Evolutionary conservation across 1,140 invertebrate species (phyloP).

Genomic region (Trachelipus rathkii): DNA sequence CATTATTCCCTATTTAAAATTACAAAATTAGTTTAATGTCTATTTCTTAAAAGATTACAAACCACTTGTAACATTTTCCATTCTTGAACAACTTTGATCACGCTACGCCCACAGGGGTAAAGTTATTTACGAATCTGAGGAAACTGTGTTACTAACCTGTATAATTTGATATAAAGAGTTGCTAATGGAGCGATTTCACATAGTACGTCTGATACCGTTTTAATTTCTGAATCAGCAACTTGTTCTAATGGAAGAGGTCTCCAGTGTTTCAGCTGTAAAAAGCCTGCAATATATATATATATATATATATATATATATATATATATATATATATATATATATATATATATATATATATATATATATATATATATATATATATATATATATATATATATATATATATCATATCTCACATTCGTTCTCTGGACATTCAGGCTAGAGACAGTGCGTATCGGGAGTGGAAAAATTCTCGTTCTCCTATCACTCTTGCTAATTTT

Average conservation of each 20-base stretch:
- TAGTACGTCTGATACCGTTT: constrained; percentile 85
- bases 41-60: neutral
- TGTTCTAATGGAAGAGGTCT: constrained; percentile 82
- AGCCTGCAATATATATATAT: constrained; percentile 56
- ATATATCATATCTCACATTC: constrained; percentile 11
- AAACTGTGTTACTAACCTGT: constrained; percentile 57
- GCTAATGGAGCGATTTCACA: constrained; percentile 86
- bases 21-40: neutral
- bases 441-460: too few relatives aligned
- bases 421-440: too few relatives aligned
- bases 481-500: too few relatives aligned
- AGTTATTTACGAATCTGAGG: too few relatives aligned
- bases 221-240: constrained; percentile 76
- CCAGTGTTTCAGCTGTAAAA: constrained; percentile 89
- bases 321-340: constrained; percentile 15
- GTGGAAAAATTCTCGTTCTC: too few relatives aligned
- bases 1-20: neutral
- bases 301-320: constrained; percentile 14
- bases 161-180: constrained; percentile 81
- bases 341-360: constrained; percentile 5
- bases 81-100: too few relatives aligned
- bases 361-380: constrained; percentile 18
- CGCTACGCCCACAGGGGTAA: too few relatives aligned
- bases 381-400: constrained; percentile 13
- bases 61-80: too few relatives aligned